Evolutionary conservation across 2,888 invertebrate genomes (phyloP).

Genomic region (Lumbricus terrestris): DNA sequence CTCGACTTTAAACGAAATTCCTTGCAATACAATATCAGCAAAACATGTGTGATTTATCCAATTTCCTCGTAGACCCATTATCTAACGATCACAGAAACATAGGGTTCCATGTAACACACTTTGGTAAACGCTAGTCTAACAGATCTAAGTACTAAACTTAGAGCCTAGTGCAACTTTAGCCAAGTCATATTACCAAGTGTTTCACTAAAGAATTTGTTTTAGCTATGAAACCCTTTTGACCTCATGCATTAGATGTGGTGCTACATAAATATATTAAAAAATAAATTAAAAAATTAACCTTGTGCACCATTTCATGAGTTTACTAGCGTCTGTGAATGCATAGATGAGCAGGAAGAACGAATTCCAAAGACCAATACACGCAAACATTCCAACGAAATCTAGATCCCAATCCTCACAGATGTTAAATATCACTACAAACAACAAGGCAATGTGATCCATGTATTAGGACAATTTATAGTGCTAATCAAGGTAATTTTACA

Average conservation of each 20-base stretch:
- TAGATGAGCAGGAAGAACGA: slow-evolving; percentile 65
- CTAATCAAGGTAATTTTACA: neutral
- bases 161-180: no score
- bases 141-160: no score
- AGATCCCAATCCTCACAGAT: slow-evolving; percentile 64
- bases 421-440: slow-evolving; percentile 63
- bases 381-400: slow-evolving; percentile 65
- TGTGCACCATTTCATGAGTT: slow-evolving; percentile 67
- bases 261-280: neutral
- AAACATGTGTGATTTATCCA: no score
- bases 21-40: no score
- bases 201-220: no score
- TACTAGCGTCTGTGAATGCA: slow-evolving; percentile 64
- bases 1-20: no score
- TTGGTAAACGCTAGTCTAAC: no score
- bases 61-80: no score
- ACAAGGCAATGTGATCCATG: neutral
- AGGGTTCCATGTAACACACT: no score
- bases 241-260: neutral
- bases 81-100: no score
- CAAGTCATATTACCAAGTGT: neutral
- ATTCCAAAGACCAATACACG: slow-evolving; percentile 66
- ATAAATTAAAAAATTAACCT: slow-evolving; percentile 55
- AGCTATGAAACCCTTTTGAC: no score
- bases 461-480: neutral